Percentiles rank a stretch among this genome's conserved stretches.
phyloP scores from a whole-genome alignment of 1,140 invertebrate species.

The Drosophila bipectinata region DNA sequence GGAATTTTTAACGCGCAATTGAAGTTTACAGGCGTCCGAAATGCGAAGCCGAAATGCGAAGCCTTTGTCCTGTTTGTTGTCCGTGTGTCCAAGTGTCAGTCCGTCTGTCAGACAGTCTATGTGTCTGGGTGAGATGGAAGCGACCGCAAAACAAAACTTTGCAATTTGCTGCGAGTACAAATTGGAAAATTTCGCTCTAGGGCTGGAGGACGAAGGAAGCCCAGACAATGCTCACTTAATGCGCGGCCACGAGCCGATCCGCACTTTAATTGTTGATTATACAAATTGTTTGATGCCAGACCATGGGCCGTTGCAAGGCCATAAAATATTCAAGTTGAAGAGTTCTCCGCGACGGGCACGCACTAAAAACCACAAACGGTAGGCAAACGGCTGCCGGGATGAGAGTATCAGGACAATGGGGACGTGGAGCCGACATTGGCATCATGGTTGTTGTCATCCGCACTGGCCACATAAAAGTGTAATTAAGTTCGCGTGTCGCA shows the following conservation, averaged over 20 bases:
- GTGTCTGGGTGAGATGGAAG: slow-evolving; percentile 9
- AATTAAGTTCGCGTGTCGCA: slow-evolving; percentile 77
- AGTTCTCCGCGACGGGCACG: slow-evolving; percentile 26
- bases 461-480: slow-evolving; percentile 63
- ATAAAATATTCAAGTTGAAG: slow-evolving; percentile 66
- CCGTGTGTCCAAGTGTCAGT: slow-evolving; percentile 2
- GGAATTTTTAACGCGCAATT: slow-evolving; percentile 67
- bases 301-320: slow-evolving; percentile 35
- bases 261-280: slow-evolving; percentile 74
- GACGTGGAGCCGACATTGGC: slow-evolving; percentile 14
- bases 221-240: slow-evolving; percentile 65
- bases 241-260: slow-evolving; percentile 53
- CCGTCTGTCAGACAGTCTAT: slow-evolving; percentile 10
- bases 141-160: slow-evolving; percentile 64
- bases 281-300: slow-evolving; percentile 49
- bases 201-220: background rate
- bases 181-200: slow-evolving; percentile 51
- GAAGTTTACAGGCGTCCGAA: slow-evolving; percentile 62
- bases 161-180: slow-evolving; percentile 59
- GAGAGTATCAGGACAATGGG: slow-evolving; percentile 1
- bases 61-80: slow-evolving; percentile 23
- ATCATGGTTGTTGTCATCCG: slow-evolving; percentile 37
- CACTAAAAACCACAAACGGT: slow-evolving; percentile 37
- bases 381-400: slow-evolving; percentile 2
- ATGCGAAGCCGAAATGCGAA: slow-evolving; percentile 47